Base-by-base conservation (phyloP, 2,888 invertebrate species). In the Cantharis flavilabris region DNA sequence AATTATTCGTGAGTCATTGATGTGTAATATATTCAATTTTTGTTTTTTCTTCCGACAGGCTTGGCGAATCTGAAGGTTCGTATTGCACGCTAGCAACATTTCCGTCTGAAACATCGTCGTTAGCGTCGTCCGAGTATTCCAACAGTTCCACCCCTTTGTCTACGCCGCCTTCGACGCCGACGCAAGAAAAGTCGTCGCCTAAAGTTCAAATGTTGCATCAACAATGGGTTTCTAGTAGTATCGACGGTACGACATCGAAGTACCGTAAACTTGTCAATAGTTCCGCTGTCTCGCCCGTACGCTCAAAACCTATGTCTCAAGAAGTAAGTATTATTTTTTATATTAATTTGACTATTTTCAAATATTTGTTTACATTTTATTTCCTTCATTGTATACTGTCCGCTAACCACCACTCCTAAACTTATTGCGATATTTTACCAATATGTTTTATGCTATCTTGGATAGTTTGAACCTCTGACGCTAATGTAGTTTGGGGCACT, bases 41-140 rank as follows among this genome's bases (percentile, higher is more conserved):
- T 33, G 9, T 71, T 18, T 67, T 75, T 30, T 67, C 73, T 65
- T 77, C 70, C 81, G 13, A 49, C 49, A 90, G 91, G 84, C 91
- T 92, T 84, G 91, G 92, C 83, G 92, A 92, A 88, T 90, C 90
- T 83, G 90, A 91, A 88, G 92, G 92, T 82, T 91, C 91, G 83
- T 91, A 91, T 85, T 92, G 91, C 86, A 91, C 91, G 80, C 87
- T 92, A 86, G 92, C 91, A 81, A 90, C 91, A 76, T 91, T 91
- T 82, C 89, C 86, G 71, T 84, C 84, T 74, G 84, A 84, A 62
- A 67, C 73, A 71, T 82, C 83, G 28, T 84, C 84, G 69, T 80
- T 79, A 71, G 80, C 83, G 75, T 81, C 81, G 76, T 75, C 79
- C 64, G 76, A 77, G 70, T 83, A 81, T 62, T 80, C 81, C 69